Conservation (phyloP, 2,888 invertebrate genomes). For the Aelia acuminata region DNA sequence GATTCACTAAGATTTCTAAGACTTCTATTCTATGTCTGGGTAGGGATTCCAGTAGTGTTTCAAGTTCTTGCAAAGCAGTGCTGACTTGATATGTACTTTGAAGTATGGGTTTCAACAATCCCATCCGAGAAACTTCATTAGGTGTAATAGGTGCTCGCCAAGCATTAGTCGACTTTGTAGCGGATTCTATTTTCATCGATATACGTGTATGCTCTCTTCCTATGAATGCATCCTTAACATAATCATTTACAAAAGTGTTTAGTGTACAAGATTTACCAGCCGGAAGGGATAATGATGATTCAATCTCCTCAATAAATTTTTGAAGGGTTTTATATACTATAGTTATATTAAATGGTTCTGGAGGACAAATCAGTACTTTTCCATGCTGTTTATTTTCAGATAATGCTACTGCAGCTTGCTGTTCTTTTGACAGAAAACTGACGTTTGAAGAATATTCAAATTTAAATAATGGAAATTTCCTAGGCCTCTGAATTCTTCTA, state of each 20-base stretch:
- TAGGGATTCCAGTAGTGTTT: slow-evolving; percentile 78
- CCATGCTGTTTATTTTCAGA: slow-evolving; percentile 68
- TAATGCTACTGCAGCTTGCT: slow-evolving; percentile 54
- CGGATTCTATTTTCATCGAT: slow-evolving; percentile 77
- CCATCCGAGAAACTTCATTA: slow-evolving; percentile 77
- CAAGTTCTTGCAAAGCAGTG: slow-evolving; percentile 77
- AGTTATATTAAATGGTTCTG: slow-evolving; percentile 81
- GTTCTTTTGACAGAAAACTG: slow-evolving; percentile 69
- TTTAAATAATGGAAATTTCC: slow-evolving; percentile 76
- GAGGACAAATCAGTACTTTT: slow-evolving; percentile 81
- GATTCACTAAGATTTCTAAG: slow-evolving; percentile 79
- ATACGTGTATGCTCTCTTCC: slow-evolving; percentile 80
- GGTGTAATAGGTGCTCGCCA: slow-evolving; percentile 84
- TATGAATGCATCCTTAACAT: slow-evolving; percentile 89
- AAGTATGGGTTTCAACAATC: slow-evolving; percentile 77
- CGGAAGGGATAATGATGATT: slow-evolving; percentile 74
- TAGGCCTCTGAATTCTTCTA: slow-evolving; percentile 71
- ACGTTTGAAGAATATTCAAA: slow-evolving; percentile 77
- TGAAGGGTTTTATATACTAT: slow-evolving; percentile 87
- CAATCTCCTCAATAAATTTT: slow-evolving; percentile 88
- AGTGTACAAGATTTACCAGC: slow-evolving; percentile 81
- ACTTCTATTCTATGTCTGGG: slow-evolving; percentile 84
- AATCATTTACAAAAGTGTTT: slow-evolving; percentile 87
- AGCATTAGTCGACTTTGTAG: slow-evolving; percentile 82
- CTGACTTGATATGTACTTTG: slow-evolving; percentile 83